Evolutionary conservation across 2,797 vertebrate species (phyloP).

Genomic region (Lacerta agilis): DNA sequence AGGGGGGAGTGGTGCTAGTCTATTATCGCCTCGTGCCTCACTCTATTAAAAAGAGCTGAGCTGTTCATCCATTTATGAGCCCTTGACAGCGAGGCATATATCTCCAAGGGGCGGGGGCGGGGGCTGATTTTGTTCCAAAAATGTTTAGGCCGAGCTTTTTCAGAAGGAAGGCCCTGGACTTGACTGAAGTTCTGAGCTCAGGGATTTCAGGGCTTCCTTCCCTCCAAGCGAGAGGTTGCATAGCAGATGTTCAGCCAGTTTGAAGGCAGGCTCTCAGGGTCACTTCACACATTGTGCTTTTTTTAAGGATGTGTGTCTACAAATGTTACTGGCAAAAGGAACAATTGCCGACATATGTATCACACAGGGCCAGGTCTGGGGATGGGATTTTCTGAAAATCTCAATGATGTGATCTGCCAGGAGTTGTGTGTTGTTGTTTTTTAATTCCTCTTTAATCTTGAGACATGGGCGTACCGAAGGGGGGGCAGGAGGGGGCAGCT

Average conservation of each 20-base stretch:
- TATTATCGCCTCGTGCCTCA: slow-evolving; percentile 72
- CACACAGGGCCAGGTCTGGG: too few relatives aligned
- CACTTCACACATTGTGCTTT: background rate
- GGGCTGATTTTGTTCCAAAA: background rate
- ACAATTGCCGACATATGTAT: too few relatives aligned
- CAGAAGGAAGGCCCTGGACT: slow-evolving; percentile 48
- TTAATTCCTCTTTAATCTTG: too few relatives aligned
- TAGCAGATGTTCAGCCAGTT: background rate
- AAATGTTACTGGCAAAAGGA: too few relatives aligned
- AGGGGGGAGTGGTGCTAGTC: slow-evolving; percentile 64
- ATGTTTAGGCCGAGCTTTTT: slow-evolving; percentile 39
- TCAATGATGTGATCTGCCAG: too few relatives aligned
- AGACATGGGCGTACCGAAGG: too few relatives aligned
- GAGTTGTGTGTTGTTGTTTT: too few relatives aligned
- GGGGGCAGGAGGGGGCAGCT: too few relatives aligned
- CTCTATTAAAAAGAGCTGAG: slow-evolving; percentile 79
- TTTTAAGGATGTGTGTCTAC: too few relatives aligned
- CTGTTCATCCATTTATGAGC: slow-evolving; percentile 77
- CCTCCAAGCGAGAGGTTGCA: background rate
- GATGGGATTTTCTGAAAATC: too few relatives aligned
- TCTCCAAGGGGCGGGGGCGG: slow-evolving; percentile 63
- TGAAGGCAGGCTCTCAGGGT: background rate
- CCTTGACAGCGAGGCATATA: slow-evolving; percentile 71
- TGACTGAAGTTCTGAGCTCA: slow-evolving; percentile 8
- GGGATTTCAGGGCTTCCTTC: background rate